phyloP scores from a whole-genome alignment of 2,888 invertebrate species.

The Argyresthia goedartella region DNA sequence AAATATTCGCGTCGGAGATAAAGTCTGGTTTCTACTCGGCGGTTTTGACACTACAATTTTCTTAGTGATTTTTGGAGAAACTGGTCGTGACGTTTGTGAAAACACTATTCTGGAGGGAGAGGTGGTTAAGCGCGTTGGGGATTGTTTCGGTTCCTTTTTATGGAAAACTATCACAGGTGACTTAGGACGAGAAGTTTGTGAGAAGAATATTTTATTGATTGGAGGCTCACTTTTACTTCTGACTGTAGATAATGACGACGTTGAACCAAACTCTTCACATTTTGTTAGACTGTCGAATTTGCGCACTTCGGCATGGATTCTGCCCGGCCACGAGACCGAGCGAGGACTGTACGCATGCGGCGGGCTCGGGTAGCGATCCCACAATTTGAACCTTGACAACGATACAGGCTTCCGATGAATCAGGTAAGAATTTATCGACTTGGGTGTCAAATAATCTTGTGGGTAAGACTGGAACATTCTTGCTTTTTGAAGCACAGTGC shows the following conservation, averaged over 20 bases:
- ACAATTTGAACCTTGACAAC: constrained; percentile 77
- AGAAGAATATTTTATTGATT: constrained; percentile 60
- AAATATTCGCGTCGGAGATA: constrained; percentile 42
- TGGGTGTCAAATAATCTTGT: constrained; percentile 60
- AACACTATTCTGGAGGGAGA: constrained; percentile 43
- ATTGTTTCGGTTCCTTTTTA: constrained; percentile 29
- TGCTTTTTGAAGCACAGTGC: constrained; percentile 77
- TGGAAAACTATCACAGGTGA: constrained; percentile 52
- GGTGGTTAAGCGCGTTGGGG: constrained; percentile 18
- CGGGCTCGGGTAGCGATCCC: constrained; percentile 70
- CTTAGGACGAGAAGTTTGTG: constrained; percentile 57
- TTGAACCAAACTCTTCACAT: constrained; percentile 50
- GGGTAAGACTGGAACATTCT: constrained; percentile 75
- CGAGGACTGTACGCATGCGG: constrained; percentile 68
- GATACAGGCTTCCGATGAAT: constrained; percentile 78
- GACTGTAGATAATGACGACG: constrained; percentile 58
- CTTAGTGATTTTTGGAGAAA: constrained; percentile 39
- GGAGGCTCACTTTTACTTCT: constrained; percentile 77
- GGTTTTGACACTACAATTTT: constrained; percentile 20
- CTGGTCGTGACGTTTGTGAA: constrained; percentile 43
- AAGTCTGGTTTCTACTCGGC: constrained; percentile 21
- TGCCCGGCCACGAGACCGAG: constrained; percentile 72
- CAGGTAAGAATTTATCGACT: constrained; percentile 75
- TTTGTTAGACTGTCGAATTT: constrained; percentile 62
- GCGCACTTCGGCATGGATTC: constrained; percentile 58